A percentile compares a stretch with the other conserved stretches of the same genome.
Evolutionary conservation across 2,888 invertebrate genomes (phyloP).

Genomic region (Siphonodentalium dalli): DNA sequence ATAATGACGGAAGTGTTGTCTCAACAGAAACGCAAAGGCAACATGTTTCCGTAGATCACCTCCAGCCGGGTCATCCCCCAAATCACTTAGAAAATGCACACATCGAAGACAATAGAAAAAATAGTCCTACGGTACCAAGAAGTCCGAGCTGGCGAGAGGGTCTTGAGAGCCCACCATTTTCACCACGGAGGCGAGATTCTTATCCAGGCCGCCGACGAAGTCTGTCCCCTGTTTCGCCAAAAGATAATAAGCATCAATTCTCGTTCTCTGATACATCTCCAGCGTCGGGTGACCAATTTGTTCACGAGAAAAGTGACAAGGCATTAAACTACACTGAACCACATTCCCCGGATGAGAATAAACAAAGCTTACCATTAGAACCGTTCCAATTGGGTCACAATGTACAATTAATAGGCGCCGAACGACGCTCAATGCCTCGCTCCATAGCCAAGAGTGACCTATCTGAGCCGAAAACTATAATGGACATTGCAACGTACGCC

Average conservation of each 20-base stretch:
- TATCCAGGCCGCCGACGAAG: slow-evolving; percentile 52
- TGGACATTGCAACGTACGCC: slow-evolving; percentile 62
- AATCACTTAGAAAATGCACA: no score
- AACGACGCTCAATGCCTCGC: no score
- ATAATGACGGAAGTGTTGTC: background rate
- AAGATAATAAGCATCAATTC: slow-evolving; percentile 53
- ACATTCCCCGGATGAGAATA: background rate
- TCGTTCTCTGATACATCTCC: slow-evolving; percentile 51
- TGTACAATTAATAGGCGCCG: no score
- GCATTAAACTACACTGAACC: slow-evolving; percentile 2
- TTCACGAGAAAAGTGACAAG: slow-evolving; percentile 46
- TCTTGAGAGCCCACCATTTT: slow-evolving; percentile 56
- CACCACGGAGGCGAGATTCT: slow-evolving; percentile 52
- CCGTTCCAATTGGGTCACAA: no score
- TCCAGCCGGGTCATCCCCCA: background rate
- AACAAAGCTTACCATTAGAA: no score
- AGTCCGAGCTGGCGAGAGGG: slow-evolving; percentile 61
- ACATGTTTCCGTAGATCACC: no score
- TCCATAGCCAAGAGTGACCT: no score
- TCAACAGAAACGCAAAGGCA: background rate
- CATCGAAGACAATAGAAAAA: no score
- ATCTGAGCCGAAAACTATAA: slow-evolving; percentile 44
- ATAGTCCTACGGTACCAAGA: slow-evolving; percentile 57
- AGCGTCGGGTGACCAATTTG: slow-evolving; percentile 42
- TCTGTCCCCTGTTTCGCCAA: slow-evolving; percentile 54